Conservation (phyloP, 1,140 invertebrate species). For the Drosophila tani region DNA sequence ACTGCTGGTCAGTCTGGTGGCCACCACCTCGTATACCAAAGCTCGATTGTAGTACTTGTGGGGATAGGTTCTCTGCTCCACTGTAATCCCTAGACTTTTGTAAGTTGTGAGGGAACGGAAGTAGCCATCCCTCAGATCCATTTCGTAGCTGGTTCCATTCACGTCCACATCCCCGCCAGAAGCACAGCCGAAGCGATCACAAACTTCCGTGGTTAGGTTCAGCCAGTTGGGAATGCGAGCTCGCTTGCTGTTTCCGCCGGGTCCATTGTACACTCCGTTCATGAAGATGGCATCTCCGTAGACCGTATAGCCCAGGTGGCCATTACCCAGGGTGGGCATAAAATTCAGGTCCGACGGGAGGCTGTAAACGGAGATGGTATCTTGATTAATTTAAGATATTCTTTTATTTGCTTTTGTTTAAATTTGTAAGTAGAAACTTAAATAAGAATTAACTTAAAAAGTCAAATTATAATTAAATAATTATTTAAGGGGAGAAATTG, state of each 20-base stretch:
- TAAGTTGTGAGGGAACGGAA: constrained; percentile 50
- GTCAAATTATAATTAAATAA: no score
- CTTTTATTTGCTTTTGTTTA: background rate
- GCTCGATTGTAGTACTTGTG: constrained; percentile 87
- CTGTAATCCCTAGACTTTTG: constrained; percentile 32
- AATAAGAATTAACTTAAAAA: no score
- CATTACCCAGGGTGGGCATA: constrained; percentile 87
- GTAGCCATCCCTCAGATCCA: constrained; percentile 66
- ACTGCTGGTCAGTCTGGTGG: constrained; percentile 12
- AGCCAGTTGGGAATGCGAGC: constrained; percentile 87
- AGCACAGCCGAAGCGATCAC: constrained; percentile 45
- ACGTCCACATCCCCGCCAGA: constrained; percentile 47
- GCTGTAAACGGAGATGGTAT: constrained; percentile 57
- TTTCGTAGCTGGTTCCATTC: constrained; percentile 82
- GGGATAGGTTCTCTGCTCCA: constrained; percentile 86
- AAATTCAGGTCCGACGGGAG: constrained; percentile 86
- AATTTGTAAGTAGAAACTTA: background rate
- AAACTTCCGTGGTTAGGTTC: constrained; percentile 82
- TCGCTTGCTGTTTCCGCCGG: constrained; percentile 85
- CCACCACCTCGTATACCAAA: constrained; percentile 86
- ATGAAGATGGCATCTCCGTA: constrained; percentile 87
- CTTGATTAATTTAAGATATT: background rate
- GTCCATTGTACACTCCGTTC: constrained; percentile 87
- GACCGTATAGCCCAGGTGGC: constrained; percentile 87
- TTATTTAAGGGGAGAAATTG: no score